phyloP scores from a whole-genome alignment of 2,797 vertebrate genomes.

The Pelobates cultripes region DNA sequence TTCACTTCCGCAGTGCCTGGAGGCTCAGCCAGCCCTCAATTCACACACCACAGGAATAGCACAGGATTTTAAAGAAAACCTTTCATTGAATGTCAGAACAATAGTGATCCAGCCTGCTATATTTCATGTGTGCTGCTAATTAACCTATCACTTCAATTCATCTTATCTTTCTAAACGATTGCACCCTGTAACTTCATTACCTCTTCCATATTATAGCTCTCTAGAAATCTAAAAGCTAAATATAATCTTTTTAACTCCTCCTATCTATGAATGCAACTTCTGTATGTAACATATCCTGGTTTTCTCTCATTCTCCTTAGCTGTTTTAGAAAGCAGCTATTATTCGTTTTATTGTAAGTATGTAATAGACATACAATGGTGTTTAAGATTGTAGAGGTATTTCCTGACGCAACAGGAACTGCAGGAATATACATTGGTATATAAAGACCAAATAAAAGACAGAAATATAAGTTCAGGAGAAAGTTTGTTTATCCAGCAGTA shows the following conservation, averaged over 20 bases:
- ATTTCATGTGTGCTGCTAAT: conserved; percentile 37
- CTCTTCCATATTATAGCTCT: background rate
- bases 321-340: too few species aligned
- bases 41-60: conserved; percentile 50
- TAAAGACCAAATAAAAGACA: too few species aligned
- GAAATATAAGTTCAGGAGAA: too few species aligned
- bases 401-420: too few species aligned
- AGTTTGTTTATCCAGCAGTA: too few species aligned
- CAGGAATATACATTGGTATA: too few species aligned
- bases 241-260: background rate
- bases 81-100: conserved; percentile 41
- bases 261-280: background rate
- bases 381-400: too few species aligned
- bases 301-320: too few species aligned
- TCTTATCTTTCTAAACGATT: background rate
- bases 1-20: conserved; percentile 49
- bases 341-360: too few species aligned
- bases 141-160: conserved; percentile 10
- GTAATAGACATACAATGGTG: too few species aligned
- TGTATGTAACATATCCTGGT: too few species aligned
- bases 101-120: conserved; percentile 21
- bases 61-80: conserved; percentile 48
- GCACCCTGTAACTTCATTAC: background rate
- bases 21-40: conserved; percentile 52
- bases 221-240: background rate